phyloP scores from a whole-genome alignment of 2,113 vertebrate species.

The Oplegnathus fasciatus region DNA sequence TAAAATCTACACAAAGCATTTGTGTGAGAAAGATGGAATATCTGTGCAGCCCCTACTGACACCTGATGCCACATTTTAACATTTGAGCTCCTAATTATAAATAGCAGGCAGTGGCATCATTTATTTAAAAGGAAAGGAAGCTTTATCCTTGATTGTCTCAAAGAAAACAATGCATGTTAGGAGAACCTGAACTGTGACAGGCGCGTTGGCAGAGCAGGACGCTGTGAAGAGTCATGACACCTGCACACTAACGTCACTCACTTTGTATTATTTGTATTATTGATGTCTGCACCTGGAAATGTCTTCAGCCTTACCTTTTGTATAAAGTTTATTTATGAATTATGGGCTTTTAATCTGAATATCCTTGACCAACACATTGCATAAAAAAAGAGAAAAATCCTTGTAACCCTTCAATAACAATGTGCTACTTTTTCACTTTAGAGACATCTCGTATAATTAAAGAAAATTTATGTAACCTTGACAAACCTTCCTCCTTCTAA shows the following conservation, averaged over 20 bases:
- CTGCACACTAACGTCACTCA: neutral
- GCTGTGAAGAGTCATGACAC: neutral
- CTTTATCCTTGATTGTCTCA: neutral
- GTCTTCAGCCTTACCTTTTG: neutral
- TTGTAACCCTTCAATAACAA: neutral
- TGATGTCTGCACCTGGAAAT: neutral
- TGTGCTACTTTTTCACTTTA: neutral
- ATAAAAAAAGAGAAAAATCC: neutral
- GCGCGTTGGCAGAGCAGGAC: neutral
- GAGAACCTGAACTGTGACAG: neutral
- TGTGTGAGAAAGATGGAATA: neutral
- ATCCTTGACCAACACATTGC: neutral
- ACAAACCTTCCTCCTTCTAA: neutral
- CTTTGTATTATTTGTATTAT: neutral
- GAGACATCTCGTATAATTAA: neutral
- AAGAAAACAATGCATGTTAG: neutral
- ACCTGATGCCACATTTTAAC: conserved; percentile 24
- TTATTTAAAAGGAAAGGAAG: conserved; percentile 8
- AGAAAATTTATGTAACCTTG: neutral
- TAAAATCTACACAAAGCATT: neutral
- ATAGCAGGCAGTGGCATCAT: neutral
- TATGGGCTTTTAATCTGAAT: neutral
- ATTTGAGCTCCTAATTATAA: neutral
- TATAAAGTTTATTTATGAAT: too few relatives aligned
- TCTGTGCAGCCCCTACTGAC: neutral